Base-by-base conservation (phyloP, 2,113 vertebrate species). In the Ancistrus triradiatus region DNA sequence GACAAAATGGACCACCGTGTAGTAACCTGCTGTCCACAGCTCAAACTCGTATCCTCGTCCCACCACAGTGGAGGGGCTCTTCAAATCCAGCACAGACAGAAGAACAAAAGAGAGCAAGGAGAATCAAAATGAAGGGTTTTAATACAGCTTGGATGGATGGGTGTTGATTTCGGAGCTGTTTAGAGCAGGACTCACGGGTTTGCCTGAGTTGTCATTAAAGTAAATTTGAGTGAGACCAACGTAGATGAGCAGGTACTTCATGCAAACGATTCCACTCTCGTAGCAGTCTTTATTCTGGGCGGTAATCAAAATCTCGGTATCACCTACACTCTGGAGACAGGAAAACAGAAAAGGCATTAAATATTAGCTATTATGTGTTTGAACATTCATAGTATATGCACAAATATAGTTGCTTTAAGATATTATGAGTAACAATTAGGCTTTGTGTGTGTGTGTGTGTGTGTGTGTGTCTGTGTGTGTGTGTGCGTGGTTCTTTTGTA, bases 221-320 rank as follows among this genome's bases (percentile, higher is more conserved):
- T 93, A 92, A 85, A 98, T 93, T 72, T 95, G 93, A 73, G 88
- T 92, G 25, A 90, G 88, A 49, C 92, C 93, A 83, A 95, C 83
- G 51, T 94, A 91, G 80, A 98, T 91, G 66, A 95, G 88, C 80
- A 98, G 80, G 78, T 89, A 89, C 87, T 95, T 98, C 35, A 94
- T 95, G 71, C 96, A 98, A 74, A 98, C 89, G 75, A 98, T 98
- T 61, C 95, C 92, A 14, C 94, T 98, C 80, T 98, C 95, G 81
- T 96, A 98, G 82, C 95, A 98, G 82, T 94, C 96, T 79, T 92
- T 95, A 81, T 98, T 98, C 82, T 97, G 93, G 55, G 93, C 82
- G 69, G 95, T 91, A 80, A 98, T 84, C 76, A 93, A 94, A 72
- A 97, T 75, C 74, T 94, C 94, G 19, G 86, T 86, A 63, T 90